Percentiles rank a stretch among this genome's conserved stretches.
These are phyloP conservation scores for Xenopus borealis DNA, from an alignment of 2,113 vertebrate genomes.

Conservation along the genomic window DNA sequence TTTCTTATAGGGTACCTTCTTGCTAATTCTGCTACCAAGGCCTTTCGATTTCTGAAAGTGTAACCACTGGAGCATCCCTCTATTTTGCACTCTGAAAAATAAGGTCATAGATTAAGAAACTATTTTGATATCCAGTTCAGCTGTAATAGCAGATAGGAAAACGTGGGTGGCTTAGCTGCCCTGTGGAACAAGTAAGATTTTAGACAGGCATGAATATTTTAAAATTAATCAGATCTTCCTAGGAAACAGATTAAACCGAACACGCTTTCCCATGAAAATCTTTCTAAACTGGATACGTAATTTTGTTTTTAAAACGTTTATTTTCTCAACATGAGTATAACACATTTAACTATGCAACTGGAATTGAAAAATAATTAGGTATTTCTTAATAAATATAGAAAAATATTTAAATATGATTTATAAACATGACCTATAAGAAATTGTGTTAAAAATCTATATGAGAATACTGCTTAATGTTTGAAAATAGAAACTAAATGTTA, in stretches of 20 bases:
- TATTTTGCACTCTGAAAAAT: conserved; percentile 36
- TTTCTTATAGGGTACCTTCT: conserved; percentile 16
- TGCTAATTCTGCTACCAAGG: conserved; percentile 18
- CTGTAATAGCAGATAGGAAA: conserved; percentile 45
- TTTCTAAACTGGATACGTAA: conserved; percentile 31
- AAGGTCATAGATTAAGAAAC: conserved; percentile 45
- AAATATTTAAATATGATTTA: too few species aligned
- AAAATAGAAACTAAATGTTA: too few species aligned
- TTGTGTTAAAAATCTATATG: too few species aligned
- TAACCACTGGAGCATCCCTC: conserved; percentile 40
- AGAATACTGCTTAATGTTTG: too few species aligned
- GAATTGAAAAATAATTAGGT: too few species aligned
- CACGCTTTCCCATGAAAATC: conserved; percentile 5
- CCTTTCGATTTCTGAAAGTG: conserved; percentile 32
- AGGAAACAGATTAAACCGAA: conserved; percentile 43
- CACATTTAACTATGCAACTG: too few species aligned
- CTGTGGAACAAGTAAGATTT: conserved; percentile 48
- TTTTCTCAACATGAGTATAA: background rate
- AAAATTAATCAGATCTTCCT: conserved; percentile 47
- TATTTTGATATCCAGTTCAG: conserved; percentile 48
- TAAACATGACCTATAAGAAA: too few species aligned
- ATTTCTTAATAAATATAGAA: too few species aligned
- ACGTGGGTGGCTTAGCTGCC: conserved; percentile 43
- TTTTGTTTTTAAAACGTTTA: conserved; percentile 31
- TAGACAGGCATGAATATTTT: conserved; percentile 51